Evolutionary conservation across 2,113 vertebrate species (phyloP).

Genomic region (Grallaria varia): DNA sequence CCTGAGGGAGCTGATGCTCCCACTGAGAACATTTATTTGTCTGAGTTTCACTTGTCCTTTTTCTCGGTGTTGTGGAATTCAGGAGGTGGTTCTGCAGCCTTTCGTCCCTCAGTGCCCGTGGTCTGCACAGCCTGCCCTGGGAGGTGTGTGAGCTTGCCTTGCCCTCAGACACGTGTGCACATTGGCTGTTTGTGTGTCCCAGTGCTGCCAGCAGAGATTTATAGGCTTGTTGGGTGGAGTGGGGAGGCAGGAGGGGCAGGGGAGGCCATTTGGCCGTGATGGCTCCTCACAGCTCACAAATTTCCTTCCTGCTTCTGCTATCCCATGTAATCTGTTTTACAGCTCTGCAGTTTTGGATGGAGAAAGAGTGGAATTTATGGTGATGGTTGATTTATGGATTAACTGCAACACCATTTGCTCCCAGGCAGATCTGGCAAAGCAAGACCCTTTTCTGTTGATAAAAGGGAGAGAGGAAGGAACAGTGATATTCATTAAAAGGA

Average conservation of each 20-base stretch:
- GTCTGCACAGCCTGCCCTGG: background rate
- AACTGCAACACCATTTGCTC: slow-evolving; percentile 43
- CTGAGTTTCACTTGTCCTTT: background rate
- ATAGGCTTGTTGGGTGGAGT: background rate
- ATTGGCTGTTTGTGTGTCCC: background rate
- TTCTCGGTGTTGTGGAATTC: background rate
- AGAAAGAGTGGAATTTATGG: slow-evolving; percentile 57
- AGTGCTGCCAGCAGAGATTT: background rate
- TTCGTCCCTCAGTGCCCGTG: background rate
- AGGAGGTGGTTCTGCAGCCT: background rate
- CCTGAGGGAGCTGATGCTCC: background rate
- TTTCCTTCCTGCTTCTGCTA: slow-evolving; percentile 40
- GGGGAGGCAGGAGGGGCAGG: background rate
- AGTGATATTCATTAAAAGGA: slow-evolving; percentile 30
- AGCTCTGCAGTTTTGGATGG: slow-evolving; percentile 45
- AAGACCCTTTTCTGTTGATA: slow-evolving; percentile 39
- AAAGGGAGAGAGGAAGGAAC: slow-evolving; percentile 20
- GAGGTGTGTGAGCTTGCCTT: background rate
- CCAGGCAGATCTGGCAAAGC: slow-evolving; percentile 56
- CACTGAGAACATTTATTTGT: background rate
- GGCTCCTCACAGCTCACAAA: slow-evolving; percentile 38
- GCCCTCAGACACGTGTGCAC: background rate
- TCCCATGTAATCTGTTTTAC: slow-evolving; percentile 43
- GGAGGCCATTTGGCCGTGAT: background rate
- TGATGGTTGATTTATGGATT: slow-evolving; percentile 58